Evolutionary conservation across 2,113 vertebrate genomes (phyloP), one percentile per base, ranked within the genome.

Genomic region (Python bivittatus): DNA sequence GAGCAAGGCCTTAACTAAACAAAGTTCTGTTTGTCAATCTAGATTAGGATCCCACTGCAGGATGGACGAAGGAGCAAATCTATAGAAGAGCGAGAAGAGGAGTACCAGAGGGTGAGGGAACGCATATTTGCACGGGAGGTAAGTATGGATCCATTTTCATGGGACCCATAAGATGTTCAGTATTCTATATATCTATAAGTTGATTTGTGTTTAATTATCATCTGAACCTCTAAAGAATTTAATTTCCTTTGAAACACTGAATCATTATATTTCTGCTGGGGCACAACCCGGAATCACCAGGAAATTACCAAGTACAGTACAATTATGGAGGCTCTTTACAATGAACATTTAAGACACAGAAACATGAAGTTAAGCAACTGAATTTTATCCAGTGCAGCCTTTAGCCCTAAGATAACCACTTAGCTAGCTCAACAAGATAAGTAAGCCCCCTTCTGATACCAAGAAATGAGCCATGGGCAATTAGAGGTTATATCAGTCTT

Each of bases 121-220:
- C 98, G 99, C 96, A 99, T 99, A 95, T 99, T 99, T 98, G 99
- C 99, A 94, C 98, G 99, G 94, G 99, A 99, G 98, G 99, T 99
- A 97, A 99, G 99, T 97, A 44, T 79, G 29, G 72, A 29, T 84
- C 88, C 54, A 90, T 90, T 17, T 12, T 48, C 29, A 38, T 27
- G 68, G 38, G 27, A 2, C 25, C 7, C 7, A 58, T 72, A 60
- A 33, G 38, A 52, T 33, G 5, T 33, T 52, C 11, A 4, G 0
- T 11, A 44, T 25, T 60, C 72, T 44, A 11, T 44, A 56, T 90
- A 84, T 22, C 56, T 33, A 90, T 60, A n/a, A 85, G 4, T 22
- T 20, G 23, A 61, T 85, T 60, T 52, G 42, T 85, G 38, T 85
- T 91, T 44, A 48, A 11, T 86, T 89, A 48, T 6, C 10, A 29